Evolutionary conservation across 2,797 vertebrate genomes (phyloP).

Genomic region (Cossypha dichroa): DNA sequence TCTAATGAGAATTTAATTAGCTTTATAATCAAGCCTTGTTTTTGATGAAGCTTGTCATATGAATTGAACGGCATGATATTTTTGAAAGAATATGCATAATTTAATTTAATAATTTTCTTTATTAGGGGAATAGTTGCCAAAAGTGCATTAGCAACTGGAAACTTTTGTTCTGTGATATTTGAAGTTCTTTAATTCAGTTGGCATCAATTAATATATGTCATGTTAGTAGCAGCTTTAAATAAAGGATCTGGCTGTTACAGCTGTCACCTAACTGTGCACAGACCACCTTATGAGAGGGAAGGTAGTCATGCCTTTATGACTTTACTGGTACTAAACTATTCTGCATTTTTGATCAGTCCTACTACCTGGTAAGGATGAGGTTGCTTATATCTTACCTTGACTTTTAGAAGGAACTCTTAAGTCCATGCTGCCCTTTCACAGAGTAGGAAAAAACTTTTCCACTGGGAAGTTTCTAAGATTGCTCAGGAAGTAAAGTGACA

Average conservation of each 20-base stretch:
- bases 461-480: not conserved
- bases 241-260: not conserved
- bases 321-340: not conserved
- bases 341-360: not conserved
- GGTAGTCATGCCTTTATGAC: not conserved
- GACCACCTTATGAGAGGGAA: not conserved
- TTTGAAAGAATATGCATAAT: not conserved
- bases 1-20: not conserved
- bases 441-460: not conserved
- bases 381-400: not conserved
- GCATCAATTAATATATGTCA: not conserved
- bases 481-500: not conserved
- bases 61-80: not conserved
- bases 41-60: not conserved
- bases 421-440: not conserved
- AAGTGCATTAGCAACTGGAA: not conserved
- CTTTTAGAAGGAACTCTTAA: not conserved
- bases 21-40: not conserved
- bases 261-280: not conserved
- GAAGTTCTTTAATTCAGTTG: not conserved
- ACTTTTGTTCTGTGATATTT: not conserved
- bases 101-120: not conserved
- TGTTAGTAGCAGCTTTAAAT: not conserved
- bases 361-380: not conserved
- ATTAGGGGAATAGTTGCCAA: not conserved